Percentiles rank a stretch among this genome's conserved stretches.
Conservation (phyloP, 2,797 vertebrate genomes). For the Eutrigla gurnardus region DNA sequence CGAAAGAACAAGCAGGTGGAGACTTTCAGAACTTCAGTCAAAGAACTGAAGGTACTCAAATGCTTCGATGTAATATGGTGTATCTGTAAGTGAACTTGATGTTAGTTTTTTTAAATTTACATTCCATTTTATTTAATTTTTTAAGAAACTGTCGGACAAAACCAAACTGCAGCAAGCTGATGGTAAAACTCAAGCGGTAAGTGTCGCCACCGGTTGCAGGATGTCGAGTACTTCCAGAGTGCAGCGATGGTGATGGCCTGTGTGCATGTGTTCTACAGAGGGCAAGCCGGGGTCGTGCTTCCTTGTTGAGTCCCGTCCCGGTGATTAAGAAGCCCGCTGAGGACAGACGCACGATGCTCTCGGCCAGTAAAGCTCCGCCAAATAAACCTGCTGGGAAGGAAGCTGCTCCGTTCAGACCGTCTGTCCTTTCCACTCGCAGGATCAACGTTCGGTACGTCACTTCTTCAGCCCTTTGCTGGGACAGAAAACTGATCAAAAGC, state of each 20-base stretch:
- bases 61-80: background rate
- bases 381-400: conserved; percentile 65
- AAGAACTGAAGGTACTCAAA: conserved; percentile 85
- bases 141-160: conserved; percentile 76
- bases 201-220: conserved; percentile 6
- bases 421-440: conserved; percentile 86
- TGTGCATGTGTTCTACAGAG: conserved; percentile 70
- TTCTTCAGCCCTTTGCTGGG: background rate
- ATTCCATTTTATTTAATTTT: conserved; percentile 6
- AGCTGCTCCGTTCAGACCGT: conserved; percentile 80
- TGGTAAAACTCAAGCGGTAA: conserved; percentile 63
- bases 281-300: conserved; percentile 37
- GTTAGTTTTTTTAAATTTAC: background rate
- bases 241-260: background rate
- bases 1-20: conserved; percentile 88
- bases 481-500: background rate
- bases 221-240: background rate
- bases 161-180: conserved; percentile 53
- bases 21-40: conserved; percentile 75
- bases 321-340: conserved; percentile 54
- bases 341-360: conserved; percentile 59
- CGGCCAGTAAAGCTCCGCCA: conserved; percentile 64
- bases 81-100: background rate
- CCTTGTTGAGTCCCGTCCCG: conserved; percentile 84
- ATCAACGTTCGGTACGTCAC: conserved; percentile 91